phyloP scores from a whole-genome alignment of 2,888 invertebrate species.

The Xestia xanthographa region DNA sequence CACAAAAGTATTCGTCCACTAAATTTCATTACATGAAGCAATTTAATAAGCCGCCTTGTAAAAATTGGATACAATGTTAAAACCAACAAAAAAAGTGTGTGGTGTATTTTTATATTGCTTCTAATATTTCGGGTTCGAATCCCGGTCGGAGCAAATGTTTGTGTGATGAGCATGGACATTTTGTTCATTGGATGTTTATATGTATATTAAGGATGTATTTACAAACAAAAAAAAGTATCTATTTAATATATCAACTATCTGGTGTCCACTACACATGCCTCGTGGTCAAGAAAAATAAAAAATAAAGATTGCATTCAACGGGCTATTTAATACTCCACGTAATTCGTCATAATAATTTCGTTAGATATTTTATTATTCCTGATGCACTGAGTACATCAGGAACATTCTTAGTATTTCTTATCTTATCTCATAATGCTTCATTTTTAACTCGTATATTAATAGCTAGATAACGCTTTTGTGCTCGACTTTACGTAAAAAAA shows the following conservation, averaged over 20 bases:
- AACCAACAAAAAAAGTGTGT: background rate
- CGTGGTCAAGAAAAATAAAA: too few species aligned
- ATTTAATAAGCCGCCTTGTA: background rate
- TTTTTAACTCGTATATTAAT: background rate
- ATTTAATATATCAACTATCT: too few species aligned
- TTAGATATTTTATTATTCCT: background rate
- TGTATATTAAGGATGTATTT: too few species aligned
- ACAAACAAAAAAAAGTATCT: too few species aligned
- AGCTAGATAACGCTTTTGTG: constrained; percentile 65
- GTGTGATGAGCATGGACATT: too few species aligned
- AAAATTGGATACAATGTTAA: background rate
- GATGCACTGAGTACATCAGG: background rate
- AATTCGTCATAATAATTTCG: background rate
- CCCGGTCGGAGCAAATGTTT: too few species aligned
- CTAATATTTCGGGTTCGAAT: too few species aligned
- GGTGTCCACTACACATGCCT: too few species aligned
- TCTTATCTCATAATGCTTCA: background rate
- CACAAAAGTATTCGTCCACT: constrained; percentile 60
- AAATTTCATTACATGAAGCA: background rate
- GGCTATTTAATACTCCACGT: background rate
- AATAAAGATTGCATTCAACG: background rate
- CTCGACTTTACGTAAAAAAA: constrained; percentile 71
- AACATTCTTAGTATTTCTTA: background rate
- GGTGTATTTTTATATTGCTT: background rate
- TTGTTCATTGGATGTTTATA: too few species aligned